These are phyloP conservation scores for Glyptemys insculpta DNA, from an alignment of 2,797 vertebrate genomes.

Conservation along the genomic window DNA sequence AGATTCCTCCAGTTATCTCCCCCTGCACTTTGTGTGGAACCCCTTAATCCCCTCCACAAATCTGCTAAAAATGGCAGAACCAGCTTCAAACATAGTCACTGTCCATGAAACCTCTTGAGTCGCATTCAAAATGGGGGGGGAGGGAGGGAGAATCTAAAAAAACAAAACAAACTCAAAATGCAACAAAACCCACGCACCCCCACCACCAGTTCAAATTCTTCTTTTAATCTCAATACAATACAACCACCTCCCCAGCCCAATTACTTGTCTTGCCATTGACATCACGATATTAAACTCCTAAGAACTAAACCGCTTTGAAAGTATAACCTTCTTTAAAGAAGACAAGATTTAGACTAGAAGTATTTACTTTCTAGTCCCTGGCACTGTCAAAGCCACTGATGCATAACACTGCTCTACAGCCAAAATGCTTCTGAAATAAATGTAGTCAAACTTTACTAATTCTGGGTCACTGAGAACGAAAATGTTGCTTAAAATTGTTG, in stretches of 20 bases:
- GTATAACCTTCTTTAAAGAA: conserved; percentile 40
- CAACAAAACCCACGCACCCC: neutral
- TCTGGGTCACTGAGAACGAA: no score
- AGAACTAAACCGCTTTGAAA: conserved; percentile 56
- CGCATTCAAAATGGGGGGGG: neutral
- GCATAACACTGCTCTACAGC: no score
- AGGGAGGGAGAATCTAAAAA: neutral
- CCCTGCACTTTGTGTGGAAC: rapidly evolving
- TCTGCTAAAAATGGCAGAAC: neutral
- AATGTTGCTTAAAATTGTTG: no score
- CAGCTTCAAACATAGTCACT: neutral
- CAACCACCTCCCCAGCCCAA: conserved; percentile 59
- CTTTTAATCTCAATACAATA: conserved; percentile 63
- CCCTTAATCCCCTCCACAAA: neutral
- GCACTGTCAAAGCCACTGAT: conserved; percentile 21
- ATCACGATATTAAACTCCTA: conserved; percentile 62
- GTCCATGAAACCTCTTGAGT: conserved; percentile 22
- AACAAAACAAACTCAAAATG: neutral
- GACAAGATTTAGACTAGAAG: conserved; percentile 18
- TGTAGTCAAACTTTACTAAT: no score
- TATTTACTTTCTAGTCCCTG: conserved; percentile 9
- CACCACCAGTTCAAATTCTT: conserved; percentile 44
- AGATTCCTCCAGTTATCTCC: rapidly evolving
- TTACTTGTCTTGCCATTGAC: conserved; percentile 64
- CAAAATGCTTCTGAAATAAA: no score